Conservation (phyloP, 2,797 vertebrate species). For the Mormyrus hasselquistii region DNA sequence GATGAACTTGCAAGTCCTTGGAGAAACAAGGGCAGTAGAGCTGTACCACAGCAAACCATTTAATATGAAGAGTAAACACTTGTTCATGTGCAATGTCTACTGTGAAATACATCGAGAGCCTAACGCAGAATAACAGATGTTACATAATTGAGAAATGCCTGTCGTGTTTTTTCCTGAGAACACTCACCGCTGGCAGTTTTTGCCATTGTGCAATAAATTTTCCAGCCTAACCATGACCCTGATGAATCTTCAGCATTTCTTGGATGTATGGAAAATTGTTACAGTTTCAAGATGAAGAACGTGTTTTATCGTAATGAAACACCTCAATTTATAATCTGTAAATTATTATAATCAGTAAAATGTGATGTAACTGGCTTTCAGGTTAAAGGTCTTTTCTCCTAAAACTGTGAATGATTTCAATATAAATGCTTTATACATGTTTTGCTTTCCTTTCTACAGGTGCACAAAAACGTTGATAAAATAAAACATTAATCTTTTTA, state of each 20-base stretch:
- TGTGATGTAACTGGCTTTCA: neutral
- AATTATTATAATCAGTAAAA: neutral
- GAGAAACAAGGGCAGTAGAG: neutral
- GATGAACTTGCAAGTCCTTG: neutral
- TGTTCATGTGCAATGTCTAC: neutral
- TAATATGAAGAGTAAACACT: neutral
- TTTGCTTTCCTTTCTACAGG: neutral
- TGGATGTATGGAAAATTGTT: neutral
- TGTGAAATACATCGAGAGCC: neutral
- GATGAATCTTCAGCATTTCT: constrained; percentile 26
- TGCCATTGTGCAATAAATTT: constrained; percentile 12
- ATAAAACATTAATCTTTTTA: neutral
- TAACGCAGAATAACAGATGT: neutral
- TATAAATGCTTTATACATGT: neutral
- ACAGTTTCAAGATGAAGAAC: neutral
- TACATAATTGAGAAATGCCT: constrained; percentile 15
- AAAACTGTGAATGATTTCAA: neutral
- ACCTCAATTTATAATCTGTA: constrained; percentile 12
- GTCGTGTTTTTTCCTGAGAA: neutral
- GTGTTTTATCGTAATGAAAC: neutral
- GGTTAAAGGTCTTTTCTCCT: neutral
- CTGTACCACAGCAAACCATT: neutral
- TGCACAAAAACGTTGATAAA: neutral
- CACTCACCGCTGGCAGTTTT: constrained; percentile 17
- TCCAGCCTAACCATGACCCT: neutral